phyloP scores from a whole-genome alignment of 2,888 invertebrate genomes.

The Eupelmus urozonus region DNA sequence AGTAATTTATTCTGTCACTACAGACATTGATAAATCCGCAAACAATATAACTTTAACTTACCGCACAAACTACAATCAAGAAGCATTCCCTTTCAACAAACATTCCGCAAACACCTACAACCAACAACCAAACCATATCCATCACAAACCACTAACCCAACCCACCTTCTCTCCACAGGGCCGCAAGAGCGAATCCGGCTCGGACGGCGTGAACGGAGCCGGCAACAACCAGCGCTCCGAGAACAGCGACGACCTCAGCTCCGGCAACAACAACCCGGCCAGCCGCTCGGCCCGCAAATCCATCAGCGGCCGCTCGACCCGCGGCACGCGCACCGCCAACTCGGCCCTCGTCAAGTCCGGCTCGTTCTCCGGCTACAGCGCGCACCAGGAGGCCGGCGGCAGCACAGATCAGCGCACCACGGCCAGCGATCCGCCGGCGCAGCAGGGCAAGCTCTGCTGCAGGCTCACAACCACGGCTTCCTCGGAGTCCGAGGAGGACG shows the following conservation, averaged over 20 bases:
- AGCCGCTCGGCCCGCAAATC: constrained; percentile 41
- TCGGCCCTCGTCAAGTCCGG: constrained; percentile 83
- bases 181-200: constrained; percentile 81
- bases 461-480: constrained; percentile 43
- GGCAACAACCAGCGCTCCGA: constrained; percentile 69
- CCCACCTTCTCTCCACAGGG: constrained; percentile 74
- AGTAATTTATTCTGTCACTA: too few species aligned
- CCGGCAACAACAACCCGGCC: constrained; percentile 26
- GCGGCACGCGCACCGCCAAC: constrained; percentile 35
- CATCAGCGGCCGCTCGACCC: constrained; percentile 54
- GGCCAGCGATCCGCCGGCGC: constrained; percentile 71
- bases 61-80: too few species aligned
- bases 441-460: constrained; percentile 79
- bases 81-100: too few species aligned
- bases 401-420: constrained; percentile 77
- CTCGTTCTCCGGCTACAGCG: constrained; percentile 84
- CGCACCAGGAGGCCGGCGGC: constrained; percentile 69
- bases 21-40: too few species aligned
- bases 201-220: constrained; percentile 76
- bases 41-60: too few species aligned
- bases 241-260: constrained; percentile 70
- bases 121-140: too few species aligned
- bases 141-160: too few species aligned
- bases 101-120: too few species aligned
- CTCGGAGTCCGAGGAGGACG: background rate